Evolutionary conservation across 2,888 invertebrate genomes (phyloP).

Genomic region (Heliconius erato): DNA sequence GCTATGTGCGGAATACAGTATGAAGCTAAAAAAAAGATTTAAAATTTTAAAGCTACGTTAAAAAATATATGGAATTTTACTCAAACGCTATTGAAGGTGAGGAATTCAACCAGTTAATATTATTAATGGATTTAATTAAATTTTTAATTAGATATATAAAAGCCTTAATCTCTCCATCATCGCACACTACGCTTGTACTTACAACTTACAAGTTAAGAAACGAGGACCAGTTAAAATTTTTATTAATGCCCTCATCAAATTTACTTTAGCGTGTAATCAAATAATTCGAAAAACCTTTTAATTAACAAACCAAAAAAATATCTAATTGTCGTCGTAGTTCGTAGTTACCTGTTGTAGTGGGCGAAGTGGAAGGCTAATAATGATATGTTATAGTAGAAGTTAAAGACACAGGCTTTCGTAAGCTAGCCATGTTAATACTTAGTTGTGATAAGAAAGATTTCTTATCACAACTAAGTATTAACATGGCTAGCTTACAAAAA

Average conservation of each 20-base stretch:
- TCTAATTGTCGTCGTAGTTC: conserved; percentile 19
- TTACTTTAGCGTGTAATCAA: conserved; percentile 25
- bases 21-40: too few species aligned
- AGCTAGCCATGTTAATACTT: background rate
- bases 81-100: background rate
- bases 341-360: conserved; percentile 4
- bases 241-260: conserved; percentile 25
- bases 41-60: too few species aligned
- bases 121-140: conserved; percentile 5
- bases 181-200: background rate
- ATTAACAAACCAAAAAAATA: conserved; percentile 21
- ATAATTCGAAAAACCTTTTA: conserved; percentile 31
- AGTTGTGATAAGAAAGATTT: too few species aligned
- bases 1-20: too few species aligned
- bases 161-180: background rate
- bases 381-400: background rate
- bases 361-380: background rate
- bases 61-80: background rate
- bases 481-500: too few species aligned
- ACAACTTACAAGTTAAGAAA: background rate
- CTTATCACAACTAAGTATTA: too few species aligned
- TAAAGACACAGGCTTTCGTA: background rate
- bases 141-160: conserved; percentile 1
- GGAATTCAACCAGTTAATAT: background rate
- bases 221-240: conserved; percentile 9